Percentiles rank a stretch among this genome's conserved stretches.
phyloP scores from a whole-genome alignment of 2,113 vertebrate genomes.

The Nannospalax galili region DNA sequence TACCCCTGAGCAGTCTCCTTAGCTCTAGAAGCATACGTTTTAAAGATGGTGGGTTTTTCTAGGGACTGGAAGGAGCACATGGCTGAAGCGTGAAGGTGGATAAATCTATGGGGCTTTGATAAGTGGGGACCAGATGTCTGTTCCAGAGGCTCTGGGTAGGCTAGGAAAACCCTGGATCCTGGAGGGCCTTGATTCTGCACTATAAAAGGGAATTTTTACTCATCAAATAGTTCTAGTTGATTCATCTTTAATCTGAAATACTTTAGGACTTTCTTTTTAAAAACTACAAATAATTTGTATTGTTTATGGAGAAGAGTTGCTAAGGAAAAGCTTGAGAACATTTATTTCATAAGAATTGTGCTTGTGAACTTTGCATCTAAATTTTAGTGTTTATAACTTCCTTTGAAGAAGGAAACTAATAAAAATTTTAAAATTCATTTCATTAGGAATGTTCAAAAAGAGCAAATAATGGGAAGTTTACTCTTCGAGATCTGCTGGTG shows the following conservation, averaged over 20 bases:
- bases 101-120: no score
- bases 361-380: neutral
- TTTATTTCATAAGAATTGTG: neutral
- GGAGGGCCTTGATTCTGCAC: neutral
- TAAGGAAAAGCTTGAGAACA: neutral
- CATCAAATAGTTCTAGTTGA: neutral
- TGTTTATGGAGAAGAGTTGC: neutral
- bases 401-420: conserved; percentile 52
- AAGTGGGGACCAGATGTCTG: neutral
- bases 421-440: conserved; percentile 52
- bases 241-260: neutral
- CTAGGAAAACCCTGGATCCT: neutral
- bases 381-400: conserved; percentile 14
- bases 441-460: conserved; percentile 96
- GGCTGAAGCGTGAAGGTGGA: accelerated
- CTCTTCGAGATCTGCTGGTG: conserved; percentile 95
- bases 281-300: neutral
- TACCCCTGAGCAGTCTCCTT: neutral
- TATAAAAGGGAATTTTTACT: neutral
- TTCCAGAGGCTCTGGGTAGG: no score
- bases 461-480: conserved; percentile 98
- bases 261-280: neutral
- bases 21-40: neutral
- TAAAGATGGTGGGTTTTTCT: neutral
- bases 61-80: neutral